Conservation (phyloP, 2,797 vertebrate species). For the Thalassophryne amazonica region DNA sequence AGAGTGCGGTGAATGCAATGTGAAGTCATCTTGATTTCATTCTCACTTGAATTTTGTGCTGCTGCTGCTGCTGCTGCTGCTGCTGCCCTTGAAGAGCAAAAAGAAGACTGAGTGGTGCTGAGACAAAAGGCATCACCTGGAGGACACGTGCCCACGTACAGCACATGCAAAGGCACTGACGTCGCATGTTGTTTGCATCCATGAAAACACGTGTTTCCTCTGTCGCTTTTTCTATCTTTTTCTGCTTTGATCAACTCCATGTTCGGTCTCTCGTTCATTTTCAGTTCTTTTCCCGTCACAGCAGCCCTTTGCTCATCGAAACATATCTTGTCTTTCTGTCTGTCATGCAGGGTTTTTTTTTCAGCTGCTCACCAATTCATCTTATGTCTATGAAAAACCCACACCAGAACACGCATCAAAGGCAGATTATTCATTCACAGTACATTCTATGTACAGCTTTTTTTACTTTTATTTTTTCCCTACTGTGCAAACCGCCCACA, state of each 20-base stretch:
- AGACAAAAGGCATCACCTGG: conserved; percentile 25
- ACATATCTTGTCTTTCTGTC: conserved; percentile 24
- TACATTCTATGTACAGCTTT: conserved; percentile 26
- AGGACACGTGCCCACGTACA: neutral
- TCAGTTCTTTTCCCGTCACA: conserved; percentile 19
- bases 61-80: conserved; percentile 15
- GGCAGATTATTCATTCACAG: conserved; percentile 45
- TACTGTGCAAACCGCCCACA: conserved; percentile 53
- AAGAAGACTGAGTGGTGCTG: conserved; percentile 23
- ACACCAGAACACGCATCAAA: conserved; percentile 50
- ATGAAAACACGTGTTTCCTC: conserved; percentile 22
- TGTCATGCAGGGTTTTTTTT: conserved; percentile 51
- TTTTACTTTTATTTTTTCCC: conserved; percentile 23
- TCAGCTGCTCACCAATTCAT: conserved; percentile 38
- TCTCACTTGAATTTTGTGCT: neutral
- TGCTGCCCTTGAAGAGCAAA: conserved; percentile 36
- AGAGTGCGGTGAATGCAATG: neutral
- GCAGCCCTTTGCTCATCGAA: conserved; percentile 18
- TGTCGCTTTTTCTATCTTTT: conserved; percentile 3
- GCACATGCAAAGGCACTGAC: neutral
- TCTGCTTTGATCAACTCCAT: conserved; percentile 14
- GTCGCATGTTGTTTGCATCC: conserved; percentile 15
- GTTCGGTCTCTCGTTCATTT: conserved; percentile 7
- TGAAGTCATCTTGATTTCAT: conserved; percentile 18
- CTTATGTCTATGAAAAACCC: conserved; percentile 38